Evolutionary conservation across 1,140 invertebrate species (phyloP).

Genomic region (Drosophila tsacasi): DNA sequence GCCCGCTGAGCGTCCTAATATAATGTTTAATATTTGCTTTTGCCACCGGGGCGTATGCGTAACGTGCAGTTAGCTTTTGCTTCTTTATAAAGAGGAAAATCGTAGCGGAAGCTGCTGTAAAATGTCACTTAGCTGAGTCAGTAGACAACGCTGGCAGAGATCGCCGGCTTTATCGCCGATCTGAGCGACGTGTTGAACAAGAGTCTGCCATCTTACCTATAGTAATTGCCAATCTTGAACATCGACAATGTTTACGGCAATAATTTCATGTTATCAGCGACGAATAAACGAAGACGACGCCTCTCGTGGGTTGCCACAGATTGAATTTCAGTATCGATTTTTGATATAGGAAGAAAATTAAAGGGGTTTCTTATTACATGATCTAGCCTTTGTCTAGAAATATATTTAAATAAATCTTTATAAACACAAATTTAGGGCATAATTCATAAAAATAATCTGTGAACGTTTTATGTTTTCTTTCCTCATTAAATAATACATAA

Average conservation of each 20-base stretch:
- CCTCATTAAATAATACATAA: neutral
- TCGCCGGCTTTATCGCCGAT: slow-evolving; percentile 19
- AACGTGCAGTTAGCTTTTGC: slow-evolving; percentile 31
- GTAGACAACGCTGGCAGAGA: slow-evolving; percentile 8
- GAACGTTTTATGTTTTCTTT: neutral
- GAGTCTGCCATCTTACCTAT: slow-evolving; percentile 34
- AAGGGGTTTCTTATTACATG: too few relatives aligned
- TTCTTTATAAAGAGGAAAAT: slow-evolving; percentile 10
- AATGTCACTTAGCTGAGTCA: slow-evolving; percentile 64
- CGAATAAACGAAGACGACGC: neutral
- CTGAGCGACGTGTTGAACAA: slow-evolving; percentile 29
- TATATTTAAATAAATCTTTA: too few relatives aligned
- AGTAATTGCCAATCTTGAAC: slow-evolving; percentile 49
- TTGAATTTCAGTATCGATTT: neutral
- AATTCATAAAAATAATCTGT: neutral
- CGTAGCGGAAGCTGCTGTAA: slow-evolving; percentile 54
- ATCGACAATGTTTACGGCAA: slow-evolving; percentile 48
- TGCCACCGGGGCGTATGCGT: slow-evolving; percentile 61
- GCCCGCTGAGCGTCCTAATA: slow-evolving; percentile 22
- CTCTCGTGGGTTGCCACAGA: neutral
- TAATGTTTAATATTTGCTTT: slow-evolving; percentile 54
- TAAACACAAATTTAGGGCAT: neutral
- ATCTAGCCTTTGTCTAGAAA: neutral
- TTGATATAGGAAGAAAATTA: neutral
- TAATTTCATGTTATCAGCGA: slow-evolving; percentile 46